Percentiles rank a stretch among this genome's conserved stretches.
Evolutionary conservation across 1,140 invertebrate species (phyloP).

Genomic region (Microplitis mediator): DNA sequence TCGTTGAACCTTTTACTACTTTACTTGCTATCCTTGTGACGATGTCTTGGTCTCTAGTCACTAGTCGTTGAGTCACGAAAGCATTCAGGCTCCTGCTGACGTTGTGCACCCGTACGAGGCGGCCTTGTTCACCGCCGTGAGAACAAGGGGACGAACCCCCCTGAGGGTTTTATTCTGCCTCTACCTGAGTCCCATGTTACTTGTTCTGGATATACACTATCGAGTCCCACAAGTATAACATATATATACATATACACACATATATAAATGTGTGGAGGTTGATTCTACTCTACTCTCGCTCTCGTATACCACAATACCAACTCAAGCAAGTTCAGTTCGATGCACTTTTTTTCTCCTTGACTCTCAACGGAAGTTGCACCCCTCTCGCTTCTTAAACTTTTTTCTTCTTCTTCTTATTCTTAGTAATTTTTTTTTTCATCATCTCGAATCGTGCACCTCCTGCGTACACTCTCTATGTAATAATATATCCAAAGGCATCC

Average conservation of each 20-base stretch:
- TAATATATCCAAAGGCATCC: not conserved
- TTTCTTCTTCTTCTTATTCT: conserved; percentile 13
- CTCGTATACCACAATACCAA: not conserved
- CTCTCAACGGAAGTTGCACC: conserved; percentile 40
- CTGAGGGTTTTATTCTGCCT: not conserved
- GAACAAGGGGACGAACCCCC: conserved; percentile 15
- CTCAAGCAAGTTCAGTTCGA: conserved; percentile 33
- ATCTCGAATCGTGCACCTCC: not conserved
- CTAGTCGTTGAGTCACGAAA: not conserved
- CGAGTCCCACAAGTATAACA: not conserved
- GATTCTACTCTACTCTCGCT: conserved; percentile 14
- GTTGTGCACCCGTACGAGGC: not conserved
- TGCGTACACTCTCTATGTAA: conserved; percentile 22
- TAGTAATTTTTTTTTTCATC: not conserved
- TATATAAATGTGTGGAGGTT: conserved; percentile 10
- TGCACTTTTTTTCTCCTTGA: conserved; percentile 28
- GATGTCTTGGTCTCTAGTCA: not conserved
- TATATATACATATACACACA: no score
- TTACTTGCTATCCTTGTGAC: conserved; percentile 1
- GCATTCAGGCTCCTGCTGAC: not conserved
- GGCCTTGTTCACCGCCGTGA: conserved; percentile 1
- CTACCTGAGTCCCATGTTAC: conserved; percentile 27
- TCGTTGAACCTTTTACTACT: conserved; percentile 6
- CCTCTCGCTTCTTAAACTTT: conserved; percentile 14
- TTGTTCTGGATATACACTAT: not conserved